phyloP scores from a whole-genome alignment of 2,113 vertebrate genomes.

The Sorex araneus region DNA sequence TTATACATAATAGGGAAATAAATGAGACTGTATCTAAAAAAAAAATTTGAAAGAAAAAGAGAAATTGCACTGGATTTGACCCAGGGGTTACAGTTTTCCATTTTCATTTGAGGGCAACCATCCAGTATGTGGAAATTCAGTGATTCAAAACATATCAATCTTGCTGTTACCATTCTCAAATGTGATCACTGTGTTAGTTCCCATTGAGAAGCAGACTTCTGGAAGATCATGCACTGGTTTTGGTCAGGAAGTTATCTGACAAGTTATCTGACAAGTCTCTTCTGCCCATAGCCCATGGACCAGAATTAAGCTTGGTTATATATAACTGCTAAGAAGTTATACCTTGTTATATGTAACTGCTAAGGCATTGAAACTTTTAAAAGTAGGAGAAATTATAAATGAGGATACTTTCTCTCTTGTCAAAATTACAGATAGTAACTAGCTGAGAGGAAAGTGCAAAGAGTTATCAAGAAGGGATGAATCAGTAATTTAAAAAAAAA shows the following conservation, averaged over 20 bases:
- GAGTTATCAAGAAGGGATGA: neutral
- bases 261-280: neutral
- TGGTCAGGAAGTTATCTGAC: neutral
- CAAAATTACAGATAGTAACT: neutral
- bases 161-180: neutral
- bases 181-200: neutral
- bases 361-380: neutral
- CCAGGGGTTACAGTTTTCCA: neutral
- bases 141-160: neutral
- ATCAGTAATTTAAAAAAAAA: neutral
- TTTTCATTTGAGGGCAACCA: neutral
- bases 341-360: neutral
- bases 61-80: neutral
- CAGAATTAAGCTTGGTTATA: slow-evolving; percentile 2
- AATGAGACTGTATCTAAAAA: neutral
- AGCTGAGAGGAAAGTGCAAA: neutral
- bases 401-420: neutral
- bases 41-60: neutral
- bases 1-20: neutral
- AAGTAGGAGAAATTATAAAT: slow-evolving; percentile 10
- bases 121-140: neutral
- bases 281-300: neutral
- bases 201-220: neutral
- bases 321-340: neutral
- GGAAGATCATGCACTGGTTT: neutral